Base-by-base conservation (phyloP, 2,797 vertebrate genomes). In the Ciconia nigra region DNA sequence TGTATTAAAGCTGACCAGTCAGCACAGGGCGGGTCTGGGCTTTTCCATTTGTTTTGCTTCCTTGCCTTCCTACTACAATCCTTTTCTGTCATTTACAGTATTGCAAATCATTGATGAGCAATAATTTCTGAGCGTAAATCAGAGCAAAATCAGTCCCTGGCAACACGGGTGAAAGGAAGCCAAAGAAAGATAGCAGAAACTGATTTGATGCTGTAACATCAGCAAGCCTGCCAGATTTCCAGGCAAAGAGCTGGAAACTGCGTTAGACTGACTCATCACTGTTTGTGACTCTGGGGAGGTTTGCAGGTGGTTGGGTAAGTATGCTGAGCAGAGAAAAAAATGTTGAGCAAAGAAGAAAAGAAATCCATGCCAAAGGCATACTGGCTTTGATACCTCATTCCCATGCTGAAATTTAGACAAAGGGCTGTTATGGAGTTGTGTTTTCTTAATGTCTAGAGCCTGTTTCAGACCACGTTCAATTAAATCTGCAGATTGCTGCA, bases 281-380 rank as follows among this genome's bases (percentile, higher is more conserved):
- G 55, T 84, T 90, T 95, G 89, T 2, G 11, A 4, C 78, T 91
- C 84, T 24, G 58, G 42, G 82, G 69, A 88, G 72, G 35, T 88
- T 93, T 95, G 95, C 87, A 96, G 92, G 84, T 96, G 92, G 58
- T 78, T 91, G 92, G 41, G 72, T 72, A 91, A 94, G 83, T 58
- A 35, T 0, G 0, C 20, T 72, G 79, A 90, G 73, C 54, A 52
- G 65, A 87, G 59, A 71, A 85, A 73, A 93, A 96, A 89, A 3
- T 57, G 31, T 89, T 83, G 79, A 91, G 66, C 65, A 83, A 94
- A 92, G 87, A 85, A 87, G 61, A 91, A 94, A 93, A 90, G 24
- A 72, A 91, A 92, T 90, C 39, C 52, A 52, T 70, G 72, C 57
- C 65, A 92, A 80, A 91, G 65, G 33, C 67, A 28, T 59, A 37